phyloP scores from a whole-genome alignment of 2,113 vertebrate species.

The Cochlearius cochlearius region DNA sequence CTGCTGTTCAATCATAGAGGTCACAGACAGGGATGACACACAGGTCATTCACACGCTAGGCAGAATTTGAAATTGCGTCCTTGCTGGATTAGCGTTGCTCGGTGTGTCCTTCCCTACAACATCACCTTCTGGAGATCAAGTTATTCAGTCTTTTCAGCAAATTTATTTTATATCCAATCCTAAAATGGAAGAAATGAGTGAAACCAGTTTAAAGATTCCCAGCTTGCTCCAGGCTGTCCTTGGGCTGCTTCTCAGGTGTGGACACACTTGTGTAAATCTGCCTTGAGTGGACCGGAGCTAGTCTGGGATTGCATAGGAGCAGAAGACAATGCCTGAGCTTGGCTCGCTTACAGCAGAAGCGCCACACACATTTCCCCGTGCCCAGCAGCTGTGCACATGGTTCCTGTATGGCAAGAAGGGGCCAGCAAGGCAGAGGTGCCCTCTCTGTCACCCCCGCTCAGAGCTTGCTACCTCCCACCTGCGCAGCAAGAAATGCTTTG shows the following conservation, averaged over 20 bases:
- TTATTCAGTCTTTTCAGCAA: not conserved
- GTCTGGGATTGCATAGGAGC: not conserved
- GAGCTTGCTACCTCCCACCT: not conserved
- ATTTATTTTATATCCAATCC: not conserved
- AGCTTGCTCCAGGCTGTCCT: not conserved
- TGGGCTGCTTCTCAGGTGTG: not conserved
- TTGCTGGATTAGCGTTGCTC: not conserved
- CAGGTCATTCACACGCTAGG: not conserved
- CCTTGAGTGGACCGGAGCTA: not conserved
- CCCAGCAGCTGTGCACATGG: accelerated
- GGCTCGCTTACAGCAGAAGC: not conserved
- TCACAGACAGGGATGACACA: not conserved
- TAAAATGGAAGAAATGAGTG: not conserved
- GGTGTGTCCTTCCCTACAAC: not conserved
- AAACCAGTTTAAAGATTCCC: not conserved
- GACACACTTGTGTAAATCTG: not conserved
- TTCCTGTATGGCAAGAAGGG: not conserved
- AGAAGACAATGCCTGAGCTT: not conserved
- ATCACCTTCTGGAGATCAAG: not conserved
- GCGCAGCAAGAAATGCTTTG: not conserved
- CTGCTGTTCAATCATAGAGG: not conserved
- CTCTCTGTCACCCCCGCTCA: not conserved
- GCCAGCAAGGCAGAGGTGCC: not conserved
- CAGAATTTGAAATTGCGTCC: not conserved
- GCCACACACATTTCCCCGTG: not conserved